Base-by-base conservation (phyloP, 1,140 invertebrate species). In the Samia ricini region DNA sequence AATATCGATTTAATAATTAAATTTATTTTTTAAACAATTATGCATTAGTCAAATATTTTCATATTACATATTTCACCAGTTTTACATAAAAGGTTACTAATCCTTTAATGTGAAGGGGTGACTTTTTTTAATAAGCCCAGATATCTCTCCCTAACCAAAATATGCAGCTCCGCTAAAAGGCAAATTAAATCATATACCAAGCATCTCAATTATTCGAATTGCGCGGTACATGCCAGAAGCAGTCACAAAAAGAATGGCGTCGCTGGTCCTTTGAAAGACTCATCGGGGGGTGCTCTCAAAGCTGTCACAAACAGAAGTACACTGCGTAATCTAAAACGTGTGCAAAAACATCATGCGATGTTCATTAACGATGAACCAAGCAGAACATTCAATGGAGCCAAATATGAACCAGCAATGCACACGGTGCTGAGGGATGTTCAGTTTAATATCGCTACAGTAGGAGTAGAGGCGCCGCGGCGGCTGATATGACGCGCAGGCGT, bases 151-250 rank as follows among this genome's bases (percentile, higher is more conserved):
- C 77, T 65, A 58, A 55, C 59, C 65, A 50, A 71, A 82, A 81
- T 71, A 65, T 68, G 75, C 70, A 61, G 68, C 60, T 66, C 66
- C 69, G 65, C 73, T 65, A 81, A 83, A 83, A 73, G 76, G 79
- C 79, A 88, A 88, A 87, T 86, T 89, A 85, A 88, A 86, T 84
- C 79, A 88, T 86, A 84, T 78, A 86, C 59, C 71, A 57, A 64
- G 68, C 79, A 72, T 83, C 82, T 88, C 83, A 83, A 82, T 86
- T 86, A 86, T 88, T 84, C 74, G 67, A 80, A 85, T 85, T 76
- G 76, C 80, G 79, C 77, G 74, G 71, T 76, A 68, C 74, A 74
- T 78, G 72, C 74, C 74, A 80, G 76, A 77, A 77, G 76, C 77
- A 79, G 71, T 64, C 65, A 76, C 76, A 87, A 87, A 88, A 89